Base-by-base conservation (phyloP, 2,113 vertebrate genomes). In the Gorsachius goisagi region DNA sequence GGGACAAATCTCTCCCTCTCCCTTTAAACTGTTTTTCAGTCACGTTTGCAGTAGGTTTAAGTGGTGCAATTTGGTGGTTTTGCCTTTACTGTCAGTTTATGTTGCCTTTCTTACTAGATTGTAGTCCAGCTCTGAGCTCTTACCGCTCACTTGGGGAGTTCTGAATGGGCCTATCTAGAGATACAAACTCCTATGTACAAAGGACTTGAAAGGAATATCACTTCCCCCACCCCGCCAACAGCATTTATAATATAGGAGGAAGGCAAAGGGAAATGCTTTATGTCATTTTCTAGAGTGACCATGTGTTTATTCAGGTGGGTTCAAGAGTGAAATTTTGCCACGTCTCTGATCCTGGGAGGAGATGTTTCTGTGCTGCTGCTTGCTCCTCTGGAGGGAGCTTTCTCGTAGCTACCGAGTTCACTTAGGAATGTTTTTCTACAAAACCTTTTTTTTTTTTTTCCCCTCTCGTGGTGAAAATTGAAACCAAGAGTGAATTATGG, bases 371-470 rank as follows among this genome's bases (percentile, higher is more conserved):
- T 39, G 8, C 66, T 84, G 49, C 74, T n/a, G 66, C 86, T 84
- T 93, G 64, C 74, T 96, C 86, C 97, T 97, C 86, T 91, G 92
- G 95, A 85, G 86, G 92, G 86, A 95, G 91, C 94, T 78, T 90
- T 87, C 86, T 66, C 28, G 0, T 20, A 88, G 82, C 15, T 7
- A 2, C 37, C 1, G 66, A 89, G 41, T 91, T 90, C 45, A 7
- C 47, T 62, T 62, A 62, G 32, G 55, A 49, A 44, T 32, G 63
- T 45, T 21, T 71, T 96, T 90, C 76, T 88, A 49, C 37, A 47
- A 53, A 89, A 60, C 3, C 2, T 26, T 24, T 41, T n/a, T 62
- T 49, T 9, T 15, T 39, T 26, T n/a, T 58, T 66, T 72, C 32
- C 3, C 35, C 15, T 15, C 41, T 44, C 41, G 11, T 24, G 19